A percentile compares a stretch with the other conserved stretches of the same genome.
phyloP scores from a whole-genome alignment of 2,888 invertebrate genomes.

The Scaptomyza caliginosa region DNA sequence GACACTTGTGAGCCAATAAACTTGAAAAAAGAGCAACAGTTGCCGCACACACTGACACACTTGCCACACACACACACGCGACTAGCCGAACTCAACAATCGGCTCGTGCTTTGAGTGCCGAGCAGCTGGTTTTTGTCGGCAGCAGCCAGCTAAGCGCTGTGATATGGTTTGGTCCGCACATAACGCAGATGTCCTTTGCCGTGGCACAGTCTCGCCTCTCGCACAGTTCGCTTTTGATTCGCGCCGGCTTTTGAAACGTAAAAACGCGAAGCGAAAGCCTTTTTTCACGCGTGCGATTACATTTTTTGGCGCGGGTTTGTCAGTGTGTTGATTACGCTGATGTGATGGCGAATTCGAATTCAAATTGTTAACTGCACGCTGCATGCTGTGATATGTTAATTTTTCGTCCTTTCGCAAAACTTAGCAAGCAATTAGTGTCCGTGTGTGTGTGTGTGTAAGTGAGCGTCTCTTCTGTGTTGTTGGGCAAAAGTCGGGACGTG shows the following conservation, averaged over 20 bases:
- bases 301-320: constrained; percentile 2
- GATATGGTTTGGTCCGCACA: constrained; percentile 56
- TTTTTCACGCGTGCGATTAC: not conserved
- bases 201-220: constrained; percentile 60
- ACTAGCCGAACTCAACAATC: constrained; percentile 42
- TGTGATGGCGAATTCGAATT: constrained; percentile 11
- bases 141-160: constrained; percentile 10
- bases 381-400: constrained; percentile 73
- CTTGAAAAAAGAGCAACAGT: constrained; percentile 82
- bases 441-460: not conserved
- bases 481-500: constrained; percentile 14
- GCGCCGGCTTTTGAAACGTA: constrained; percentile 56
- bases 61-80: not conserved
- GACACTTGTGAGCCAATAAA: constrained; percentile 80
- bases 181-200: constrained; percentile 80
- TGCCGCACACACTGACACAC: constrained; percentile 58
- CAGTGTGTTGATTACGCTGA: not conserved
- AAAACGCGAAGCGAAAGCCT: constrained; percentile 3
- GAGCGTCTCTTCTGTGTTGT: too few relatives aligned
- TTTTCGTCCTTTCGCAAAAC: constrained; percentile 64
- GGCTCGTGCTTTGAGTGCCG: constrained; percentile 12
- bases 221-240: constrained; percentile 28
- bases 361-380: constrained; percentile 34
- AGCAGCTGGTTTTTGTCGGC: constrained; percentile 18
- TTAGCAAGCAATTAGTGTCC: constrained; percentile 69